A percentile compares a stretch with the other conserved stretches of the same genome.
Evolutionary conservation across 2,113 vertebrate species (phyloP).

Genomic region (Pantherophis guttatus): DNA sequence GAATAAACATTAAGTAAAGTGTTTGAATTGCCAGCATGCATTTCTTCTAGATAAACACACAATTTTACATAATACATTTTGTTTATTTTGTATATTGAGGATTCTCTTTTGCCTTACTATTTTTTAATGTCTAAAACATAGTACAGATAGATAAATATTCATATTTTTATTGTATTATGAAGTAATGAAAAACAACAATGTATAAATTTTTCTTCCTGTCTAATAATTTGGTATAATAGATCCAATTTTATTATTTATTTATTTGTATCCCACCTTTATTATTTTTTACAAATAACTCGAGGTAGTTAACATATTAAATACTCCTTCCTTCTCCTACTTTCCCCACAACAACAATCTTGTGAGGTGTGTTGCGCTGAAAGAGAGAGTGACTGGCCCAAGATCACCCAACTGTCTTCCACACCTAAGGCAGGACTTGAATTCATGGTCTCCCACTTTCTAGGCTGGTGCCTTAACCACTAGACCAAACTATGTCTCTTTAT

Average conservation of each 20-base stretch:
- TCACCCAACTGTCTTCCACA: neutral
- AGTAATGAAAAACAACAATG: neutral
- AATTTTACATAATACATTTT: neutral
- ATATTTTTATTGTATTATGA: neutral
- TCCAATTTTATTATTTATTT: neutral
- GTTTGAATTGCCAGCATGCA: neutral
- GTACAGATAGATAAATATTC: neutral
- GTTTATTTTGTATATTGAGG: neutral
- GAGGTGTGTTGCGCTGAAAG: neutral
- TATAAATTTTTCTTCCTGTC: neutral
- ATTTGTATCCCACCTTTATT: neutral
- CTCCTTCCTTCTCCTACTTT: neutral
- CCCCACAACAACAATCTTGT: neutral
- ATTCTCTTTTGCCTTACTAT: neutral
- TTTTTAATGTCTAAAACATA: neutral
- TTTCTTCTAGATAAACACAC: neutral
- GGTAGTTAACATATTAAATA: neutral
- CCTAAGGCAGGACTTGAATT: neutral
- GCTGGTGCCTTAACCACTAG: neutral
- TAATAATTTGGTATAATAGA: neutral
- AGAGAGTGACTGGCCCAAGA: neutral
- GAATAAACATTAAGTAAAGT: neutral
- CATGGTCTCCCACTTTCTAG: neutral
- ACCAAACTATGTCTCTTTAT: neutral
- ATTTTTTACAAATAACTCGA: neutral